These are phyloP conservation scores for Tichodroma muraria DNA, from an alignment of 2,113 vertebrate genomes.

Conservation along the genomic window DNA sequence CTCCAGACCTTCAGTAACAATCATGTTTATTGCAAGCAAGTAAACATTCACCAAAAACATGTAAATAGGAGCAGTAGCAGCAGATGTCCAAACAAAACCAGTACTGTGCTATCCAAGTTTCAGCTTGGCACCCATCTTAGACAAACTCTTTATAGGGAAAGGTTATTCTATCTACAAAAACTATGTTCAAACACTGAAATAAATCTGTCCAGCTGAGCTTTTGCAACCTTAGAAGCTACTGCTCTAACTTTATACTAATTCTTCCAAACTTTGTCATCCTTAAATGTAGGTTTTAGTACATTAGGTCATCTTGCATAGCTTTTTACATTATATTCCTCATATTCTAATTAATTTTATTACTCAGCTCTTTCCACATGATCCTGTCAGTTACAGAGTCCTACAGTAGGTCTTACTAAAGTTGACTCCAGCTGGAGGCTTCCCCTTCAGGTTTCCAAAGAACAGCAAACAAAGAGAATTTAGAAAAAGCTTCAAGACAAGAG, in stretches of 20 bases:
- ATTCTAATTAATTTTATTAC: neutral
- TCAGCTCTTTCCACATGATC: neutral
- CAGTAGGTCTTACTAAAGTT: neutral
- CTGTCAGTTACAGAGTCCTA: neutral
- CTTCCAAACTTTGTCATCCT: neutral
- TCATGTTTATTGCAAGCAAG: conserved; percentile 12
- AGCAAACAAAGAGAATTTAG: neutral
- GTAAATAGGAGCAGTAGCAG: conserved; percentile 23
- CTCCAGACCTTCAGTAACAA: neutral
- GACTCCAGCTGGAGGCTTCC: neutral
- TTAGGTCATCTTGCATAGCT: neutral
- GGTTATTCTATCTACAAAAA: neutral
- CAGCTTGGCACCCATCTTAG: neutral
- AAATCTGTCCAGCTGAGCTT: neutral
- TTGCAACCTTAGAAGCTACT: neutral
- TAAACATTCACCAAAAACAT: neutral
- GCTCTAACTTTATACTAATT: neutral
- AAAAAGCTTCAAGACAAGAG: neutral
- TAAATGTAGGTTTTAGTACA: neutral
- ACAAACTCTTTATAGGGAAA: neutral
- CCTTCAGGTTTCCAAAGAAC: neutral
- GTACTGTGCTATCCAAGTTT: neutral
- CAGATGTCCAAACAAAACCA: conserved; percentile 41
- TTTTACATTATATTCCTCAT: neutral
- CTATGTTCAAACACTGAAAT: neutral